Percentiles rank a stretch among this genome's conserved stretches.
These are phyloP conservation scores for Nasonia longicornis DNA, from an alignment of 1,140 invertebrate species.

Conservation along the genomic window DNA sequence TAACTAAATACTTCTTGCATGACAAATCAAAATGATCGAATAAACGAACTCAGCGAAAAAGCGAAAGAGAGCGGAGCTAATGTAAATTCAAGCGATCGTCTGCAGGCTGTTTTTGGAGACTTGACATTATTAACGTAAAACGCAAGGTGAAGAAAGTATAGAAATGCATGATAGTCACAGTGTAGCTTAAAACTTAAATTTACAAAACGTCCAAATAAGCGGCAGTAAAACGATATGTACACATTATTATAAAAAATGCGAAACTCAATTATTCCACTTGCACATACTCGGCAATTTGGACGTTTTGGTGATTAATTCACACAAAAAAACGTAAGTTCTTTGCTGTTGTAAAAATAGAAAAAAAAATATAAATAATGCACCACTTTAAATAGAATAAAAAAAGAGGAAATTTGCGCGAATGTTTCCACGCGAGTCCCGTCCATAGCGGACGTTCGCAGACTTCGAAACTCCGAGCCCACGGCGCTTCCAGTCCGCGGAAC, in stretches of 20 bases:
- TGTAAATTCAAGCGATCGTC: not conserved
- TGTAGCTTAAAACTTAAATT: not conserved
- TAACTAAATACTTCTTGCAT: not conserved
- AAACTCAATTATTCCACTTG: not conserved
- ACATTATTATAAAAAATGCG: not conserved
- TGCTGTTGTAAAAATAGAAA: not conserved
- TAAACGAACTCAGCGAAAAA: not conserved
- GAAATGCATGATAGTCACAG: not conserved
- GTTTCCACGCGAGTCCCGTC: not conserved
- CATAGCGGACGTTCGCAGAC: not conserved
- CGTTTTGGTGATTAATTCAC: not conserved
- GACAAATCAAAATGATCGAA: not conserved
- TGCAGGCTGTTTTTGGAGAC: not conserved
- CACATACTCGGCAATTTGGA: not conserved
- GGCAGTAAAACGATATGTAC: not conserved
- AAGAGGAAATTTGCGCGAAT: not conserved
- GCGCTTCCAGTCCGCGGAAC: not conserved
- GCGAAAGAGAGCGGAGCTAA: not conserved
- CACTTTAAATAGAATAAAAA: not conserved
- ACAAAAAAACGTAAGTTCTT: not conserved
- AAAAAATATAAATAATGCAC: not conserved
- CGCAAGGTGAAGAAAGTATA: not conserved
- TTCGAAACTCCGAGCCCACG: not conserved
- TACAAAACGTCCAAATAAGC: not conserved
- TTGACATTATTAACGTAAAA: constrained; percentile 35